Base-by-base conservation (phyloP, 2,888 invertebrate genomes). In the Hofmannophila pseudospretella region DNA sequence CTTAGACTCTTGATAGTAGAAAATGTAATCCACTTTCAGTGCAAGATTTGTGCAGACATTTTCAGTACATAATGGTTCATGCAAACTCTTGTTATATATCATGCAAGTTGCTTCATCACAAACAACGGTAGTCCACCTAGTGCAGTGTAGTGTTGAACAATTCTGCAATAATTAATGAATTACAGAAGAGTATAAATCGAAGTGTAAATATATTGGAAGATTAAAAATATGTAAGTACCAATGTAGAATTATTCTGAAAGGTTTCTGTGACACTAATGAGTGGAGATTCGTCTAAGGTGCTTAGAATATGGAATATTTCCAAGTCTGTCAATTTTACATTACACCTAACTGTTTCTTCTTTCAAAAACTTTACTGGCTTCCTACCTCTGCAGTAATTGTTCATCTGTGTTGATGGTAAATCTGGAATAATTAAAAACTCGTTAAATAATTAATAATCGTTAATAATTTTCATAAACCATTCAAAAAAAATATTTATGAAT, bases 381-480 rank as follows among this genome's bases (percentile, higher is more conserved):
- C 72, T 66, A 13, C 64, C 64, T 16, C 53, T 62, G 41, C 86
- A 86, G 42, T 84, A 81, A 51, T 58, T 67, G 39, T 77, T 84
- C 9, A 69, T 41, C 12, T 54, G 43, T 4, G 72, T 54, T 10
- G 56, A 49, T 27, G 85, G 80, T 35, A 76, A 52, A 61, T 80
- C 86, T 86, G 56, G 38, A 74, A 73, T 35, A 40, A 36, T 2
- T 3, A 44, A n/a, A 30, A 32, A 34, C 34, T 32, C 23, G 25
- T 5, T n/a, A n/a, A n/a, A n/a, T n/a, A n/a, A n/a, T n/a, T n/a
- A n/a, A n/a, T n/a, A n/a, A n/a, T n/a, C n/a, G n/a, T n/a, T n/a
- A n/a, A n/a, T n/a, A n/a, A n/a, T n/a, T n/a, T n/a, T n/a, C n/a
- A n/a, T n/a, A n/a, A n/a, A n/a, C n/a, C n/a, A n/a, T n/a, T n/a